Conservation (phyloP, 2,113 vertebrate genomes). For the Indri indri region DNA sequence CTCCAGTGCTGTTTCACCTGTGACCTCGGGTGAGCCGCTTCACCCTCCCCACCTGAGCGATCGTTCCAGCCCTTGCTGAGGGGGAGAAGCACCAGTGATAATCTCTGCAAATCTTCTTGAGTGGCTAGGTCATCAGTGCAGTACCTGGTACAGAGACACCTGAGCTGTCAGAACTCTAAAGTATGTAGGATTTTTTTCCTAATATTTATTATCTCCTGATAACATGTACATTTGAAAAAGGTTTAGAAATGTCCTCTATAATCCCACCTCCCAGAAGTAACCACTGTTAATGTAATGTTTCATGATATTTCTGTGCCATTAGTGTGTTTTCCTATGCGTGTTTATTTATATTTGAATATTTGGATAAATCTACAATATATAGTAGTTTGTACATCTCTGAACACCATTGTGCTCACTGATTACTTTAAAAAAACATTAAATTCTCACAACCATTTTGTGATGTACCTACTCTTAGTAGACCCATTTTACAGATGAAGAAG, state of each 20-base stretch:
- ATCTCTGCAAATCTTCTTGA: not conserved
- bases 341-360: slow-evolving; percentile 5
- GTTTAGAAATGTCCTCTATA: not conserved
- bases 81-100: not conserved
- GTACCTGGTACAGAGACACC: not conserved
- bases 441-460: not conserved
- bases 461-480: not conserved
- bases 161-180: not conserved
- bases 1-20: not conserved
- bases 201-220: not conserved
- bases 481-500: not conserved
- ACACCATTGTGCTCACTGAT: not conserved
- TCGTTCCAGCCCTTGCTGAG: not conserved
- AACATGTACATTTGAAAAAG: not conserved
- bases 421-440: not conserved
- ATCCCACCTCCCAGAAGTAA: not conserved
- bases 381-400: not conserved
- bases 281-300: not conserved
- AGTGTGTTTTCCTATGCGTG: not conserved
- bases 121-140: not conserved
- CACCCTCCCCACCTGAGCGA: not conserved
- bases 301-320: not conserved
- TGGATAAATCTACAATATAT: not conserved
- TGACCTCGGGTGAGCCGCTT: not conserved
- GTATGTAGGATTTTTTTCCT: not conserved